Percentiles rank a stretch among this genome's conserved stretches.
These are phyloP conservation scores for Kryptolebias ocellatus DNA, from an alignment of 2,797 vertebrate species.

Conservation along the genomic window DNA sequence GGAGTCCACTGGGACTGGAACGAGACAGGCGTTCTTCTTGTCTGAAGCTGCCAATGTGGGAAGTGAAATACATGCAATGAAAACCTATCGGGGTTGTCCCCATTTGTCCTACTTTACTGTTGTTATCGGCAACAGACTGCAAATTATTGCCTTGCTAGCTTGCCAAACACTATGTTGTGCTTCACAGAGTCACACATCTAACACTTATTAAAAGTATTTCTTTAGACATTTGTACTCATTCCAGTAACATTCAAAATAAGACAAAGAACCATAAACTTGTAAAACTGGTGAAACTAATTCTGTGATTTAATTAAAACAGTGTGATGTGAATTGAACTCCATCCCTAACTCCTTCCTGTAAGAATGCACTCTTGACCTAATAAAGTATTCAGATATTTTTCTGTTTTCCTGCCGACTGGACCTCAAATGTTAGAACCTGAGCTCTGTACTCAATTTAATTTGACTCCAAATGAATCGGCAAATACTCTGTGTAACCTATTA, in stretches of 20 bases:
- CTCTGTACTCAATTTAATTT: not conserved
- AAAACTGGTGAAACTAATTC: not conserved
- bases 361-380: not conserved
- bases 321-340: not conserved
- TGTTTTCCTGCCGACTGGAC: not conserved
- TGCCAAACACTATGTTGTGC: not conserved
- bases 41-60: slow-evolving; percentile 45
- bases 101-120: slow-evolving; percentile 39
- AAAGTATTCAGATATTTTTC: not conserved
- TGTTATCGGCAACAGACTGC: slow-evolving; percentile 23
- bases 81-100: slow-evolving; percentile 51
- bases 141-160: not conserved
- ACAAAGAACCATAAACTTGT: not conserved
- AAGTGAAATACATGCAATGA: slow-evolving; percentile 39
- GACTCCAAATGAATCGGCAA: not conserved
- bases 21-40: slow-evolving; percentile 45
- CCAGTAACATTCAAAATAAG: not conserved
- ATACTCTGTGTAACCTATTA: not conserved
- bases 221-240: not conserved
- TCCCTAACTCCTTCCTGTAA: not conserved
- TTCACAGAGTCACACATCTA: not conserved
- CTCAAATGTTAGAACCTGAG: not conserved
- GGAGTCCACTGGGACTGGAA: slow-evolving; percentile 29
- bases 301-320: not conserved
- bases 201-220: not conserved